Base-by-base conservation (phyloP, 2,888 invertebrate species). In the Cylindroiulus punctatus region DNA sequence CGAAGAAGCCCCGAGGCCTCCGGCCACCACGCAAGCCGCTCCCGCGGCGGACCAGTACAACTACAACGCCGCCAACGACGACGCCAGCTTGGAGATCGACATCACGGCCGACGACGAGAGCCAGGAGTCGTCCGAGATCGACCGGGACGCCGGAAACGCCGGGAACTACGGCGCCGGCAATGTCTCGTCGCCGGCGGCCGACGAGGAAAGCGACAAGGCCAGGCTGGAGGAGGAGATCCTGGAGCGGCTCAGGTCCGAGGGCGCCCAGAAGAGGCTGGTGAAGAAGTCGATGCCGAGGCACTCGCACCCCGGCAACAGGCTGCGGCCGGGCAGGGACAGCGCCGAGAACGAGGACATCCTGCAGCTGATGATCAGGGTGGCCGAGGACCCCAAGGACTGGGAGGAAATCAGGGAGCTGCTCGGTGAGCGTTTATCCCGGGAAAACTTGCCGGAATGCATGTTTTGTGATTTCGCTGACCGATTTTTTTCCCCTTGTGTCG, bases 291-390 rank as follows among this genome's bases (percentile, higher is more conserved):
- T 57, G 52, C 12, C n/a, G 52, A 57, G 52, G 17, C 52, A 57
- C 17, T 57, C 52, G 52, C 52, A 57, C n/a, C n/a, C 52, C 52
- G 17, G 17, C 52, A 57, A 57, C 17, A 57, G n/a, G n/a, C n/a
- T 57, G n/a, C n/a, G n/a, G n/a, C 52, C 19, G 52, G n/a, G n/a
- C n/a, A 57, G 52, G n/a, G 52, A 57, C 5, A n/a, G n/a, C 5
- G 52, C 19, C 52, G 65, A 30, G 3, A 85, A 86, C 32, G 83
- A 86, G 40, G 86, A 86, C 40, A 32, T 86, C 3, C n/a, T 86
- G 83, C 42, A 86, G 44, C 30, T 86, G 26, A 82, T 86, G 30
- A 83, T 83, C 44, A 86, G 42, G 32, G 83, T 86, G 82, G 86
- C 86, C 3, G 86, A 81, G 30, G 52, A 83, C 22, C 86, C 86